Percentiles rank a stretch among this genome's conserved stretches.
Conservation (phyloP, 2,888 invertebrate species). For the Leptopilina drosophilae region DNA sequence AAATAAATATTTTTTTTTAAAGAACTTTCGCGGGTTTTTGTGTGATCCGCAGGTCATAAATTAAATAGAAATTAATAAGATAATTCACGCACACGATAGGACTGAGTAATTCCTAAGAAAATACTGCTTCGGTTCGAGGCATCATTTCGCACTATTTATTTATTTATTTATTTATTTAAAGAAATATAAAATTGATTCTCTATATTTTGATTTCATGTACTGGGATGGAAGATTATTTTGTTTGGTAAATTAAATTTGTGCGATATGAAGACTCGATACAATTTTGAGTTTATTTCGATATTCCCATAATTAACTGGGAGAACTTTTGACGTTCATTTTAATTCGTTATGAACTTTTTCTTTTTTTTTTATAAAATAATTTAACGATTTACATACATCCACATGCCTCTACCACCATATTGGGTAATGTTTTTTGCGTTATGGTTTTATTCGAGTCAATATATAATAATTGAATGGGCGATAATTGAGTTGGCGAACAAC, state of each 20-base stretch:
- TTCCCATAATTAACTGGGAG: slow-evolving; percentile 34
- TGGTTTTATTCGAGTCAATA: slow-evolving; percentile 87
- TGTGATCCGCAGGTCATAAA: slow-evolving; percentile 23
- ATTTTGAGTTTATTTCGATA: slow-evolving; percentile 5
- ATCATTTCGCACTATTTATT: slow-evolving; percentile 30
- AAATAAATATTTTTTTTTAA: slow-evolving; percentile 31
- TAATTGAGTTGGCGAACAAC: slow-evolving; percentile 91
- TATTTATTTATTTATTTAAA: neutral
- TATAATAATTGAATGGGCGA: slow-evolving; percentile 89
- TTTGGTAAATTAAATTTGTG: slow-evolving; percentile 6
- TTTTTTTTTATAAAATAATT: slow-evolving; percentile 11
- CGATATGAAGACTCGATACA: slow-evolving; percentile 32
- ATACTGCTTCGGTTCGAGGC: slow-evolving; percentile 37
- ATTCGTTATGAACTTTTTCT: slow-evolving; percentile 24
- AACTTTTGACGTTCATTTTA: slow-evolving; percentile 20
- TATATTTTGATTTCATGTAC: neutral
- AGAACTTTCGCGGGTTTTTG: slow-evolving; percentile 11
- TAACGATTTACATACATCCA: slow-evolving; percentile 85
- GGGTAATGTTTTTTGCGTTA: slow-evolving; percentile 87
- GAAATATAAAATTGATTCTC: neutral
- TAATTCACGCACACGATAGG: slow-evolving; percentile 1
- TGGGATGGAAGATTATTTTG: neutral
- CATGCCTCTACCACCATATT: slow-evolving; percentile 96
- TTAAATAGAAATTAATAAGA: slow-evolving; percentile 31
- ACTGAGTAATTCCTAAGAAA: slow-evolving; percentile 26